Conservation (phyloP, 2,797 vertebrate genomes). For the Amphiprion clarkii region DNA sequence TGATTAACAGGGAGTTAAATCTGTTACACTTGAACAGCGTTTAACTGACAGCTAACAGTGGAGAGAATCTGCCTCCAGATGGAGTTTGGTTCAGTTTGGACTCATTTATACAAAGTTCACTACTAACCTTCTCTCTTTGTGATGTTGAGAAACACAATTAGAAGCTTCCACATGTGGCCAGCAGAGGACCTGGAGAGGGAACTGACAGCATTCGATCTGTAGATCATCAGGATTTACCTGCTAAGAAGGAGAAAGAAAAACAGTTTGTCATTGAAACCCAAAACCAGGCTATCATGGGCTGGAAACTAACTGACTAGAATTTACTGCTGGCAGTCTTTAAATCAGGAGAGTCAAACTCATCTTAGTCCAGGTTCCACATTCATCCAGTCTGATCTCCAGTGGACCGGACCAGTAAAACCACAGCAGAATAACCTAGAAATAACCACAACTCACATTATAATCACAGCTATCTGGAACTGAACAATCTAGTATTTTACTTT, state of each 20-base stretch:
- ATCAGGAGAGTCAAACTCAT: too few species aligned
- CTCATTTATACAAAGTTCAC: background rate
- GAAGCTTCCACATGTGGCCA: background rate
- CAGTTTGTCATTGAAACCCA: background rate
- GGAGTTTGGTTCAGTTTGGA: background rate
- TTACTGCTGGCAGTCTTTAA: background rate
- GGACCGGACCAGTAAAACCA: too few species aligned
- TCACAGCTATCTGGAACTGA: too few species aligned
- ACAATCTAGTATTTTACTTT: too few species aligned
- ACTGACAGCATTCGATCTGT: background rate
- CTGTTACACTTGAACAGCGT: background rate
- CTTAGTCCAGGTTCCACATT: too few species aligned
- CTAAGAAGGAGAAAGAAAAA: background rate
- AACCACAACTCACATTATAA: too few species aligned
- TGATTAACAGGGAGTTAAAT: conserved; percentile 3
- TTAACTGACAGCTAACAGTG: too few species aligned
- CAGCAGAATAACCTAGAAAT: too few species aligned
- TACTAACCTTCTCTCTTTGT: background rate
- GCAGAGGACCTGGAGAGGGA: background rate
- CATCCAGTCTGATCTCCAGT: too few species aligned
- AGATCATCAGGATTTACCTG: background rate
- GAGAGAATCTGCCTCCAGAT: background rate
- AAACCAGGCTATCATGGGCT: background rate
- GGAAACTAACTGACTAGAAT: background rate
- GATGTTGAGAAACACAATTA: background rate